Conservation (phyloP, 2,888 invertebrate species). For the Synergus itoensis region DNA sequence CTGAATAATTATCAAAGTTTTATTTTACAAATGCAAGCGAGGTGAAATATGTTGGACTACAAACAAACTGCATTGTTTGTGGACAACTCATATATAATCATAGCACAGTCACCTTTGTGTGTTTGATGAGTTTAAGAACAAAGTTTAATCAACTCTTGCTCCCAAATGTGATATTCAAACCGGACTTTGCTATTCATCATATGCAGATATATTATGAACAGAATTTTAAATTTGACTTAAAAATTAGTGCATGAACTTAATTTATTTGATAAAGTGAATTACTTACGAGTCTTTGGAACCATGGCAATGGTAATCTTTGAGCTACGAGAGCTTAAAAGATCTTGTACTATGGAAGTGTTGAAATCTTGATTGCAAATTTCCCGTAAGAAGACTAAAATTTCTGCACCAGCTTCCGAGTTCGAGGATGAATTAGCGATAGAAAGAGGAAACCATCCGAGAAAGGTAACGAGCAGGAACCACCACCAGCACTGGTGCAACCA, state of each 20-base stretch:
- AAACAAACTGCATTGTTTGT: neutral
- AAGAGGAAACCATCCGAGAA: conserved; percentile 63
- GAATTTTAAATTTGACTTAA: no score
- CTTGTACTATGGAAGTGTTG: conserved; percentile 66
- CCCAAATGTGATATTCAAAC: neutral
- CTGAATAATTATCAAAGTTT: conserved; percentile 16
- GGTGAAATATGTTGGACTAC: neutral
- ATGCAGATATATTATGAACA: neutral
- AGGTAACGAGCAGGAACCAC: conserved; percentile 72
- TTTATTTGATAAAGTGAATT: neutral
- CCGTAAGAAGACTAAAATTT: conserved; percentile 70
- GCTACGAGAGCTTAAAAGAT: conserved; percentile 68
- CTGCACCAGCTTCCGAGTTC: conserved; percentile 64
- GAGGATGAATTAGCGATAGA: conserved; percentile 58
- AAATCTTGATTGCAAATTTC: conserved; percentile 67
- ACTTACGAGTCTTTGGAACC: conserved; percentile 70
- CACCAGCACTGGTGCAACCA: conserved; percentile 72
- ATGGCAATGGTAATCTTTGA: conserved; percentile 63
- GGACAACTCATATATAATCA: neutral
- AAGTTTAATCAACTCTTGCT: neutral
- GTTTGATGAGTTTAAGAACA: neutral
- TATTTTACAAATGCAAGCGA: neutral
- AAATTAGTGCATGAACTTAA: no score
- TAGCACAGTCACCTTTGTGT: neutral
- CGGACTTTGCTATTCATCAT: neutral